Evolutionary conservation across 2,797 vertebrate genomes (phyloP).

Genomic region (Okamejei kenojei): DNA sequence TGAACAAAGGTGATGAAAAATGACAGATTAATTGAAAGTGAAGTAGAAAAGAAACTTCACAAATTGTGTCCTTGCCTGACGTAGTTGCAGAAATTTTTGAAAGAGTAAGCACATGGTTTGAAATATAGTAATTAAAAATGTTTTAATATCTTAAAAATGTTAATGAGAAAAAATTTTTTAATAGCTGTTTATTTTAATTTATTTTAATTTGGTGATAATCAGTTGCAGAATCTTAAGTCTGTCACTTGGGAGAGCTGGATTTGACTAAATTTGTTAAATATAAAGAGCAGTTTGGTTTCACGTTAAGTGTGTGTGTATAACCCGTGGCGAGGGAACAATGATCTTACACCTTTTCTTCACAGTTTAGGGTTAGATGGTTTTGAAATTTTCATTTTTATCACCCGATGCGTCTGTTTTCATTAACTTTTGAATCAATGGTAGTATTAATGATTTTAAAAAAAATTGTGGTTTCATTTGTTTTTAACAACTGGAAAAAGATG

Average conservation of each 20-base stretch:
- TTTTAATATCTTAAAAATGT: neutral
- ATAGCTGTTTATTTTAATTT: neutral
- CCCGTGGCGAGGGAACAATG: neutral
- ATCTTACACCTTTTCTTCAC: neutral
- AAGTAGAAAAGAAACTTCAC: neutral
- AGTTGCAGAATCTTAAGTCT: neutral
- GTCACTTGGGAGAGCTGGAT: neutral
- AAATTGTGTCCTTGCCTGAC: neutral
- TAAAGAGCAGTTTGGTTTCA: neutral
- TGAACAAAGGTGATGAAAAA: neutral
- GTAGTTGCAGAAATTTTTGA: neutral
- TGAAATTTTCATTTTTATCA: neutral
- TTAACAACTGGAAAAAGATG: neutral
- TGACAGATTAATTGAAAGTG: neutral
- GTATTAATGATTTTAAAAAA: neutral
- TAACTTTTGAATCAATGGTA: neutral
- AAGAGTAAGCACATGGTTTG: neutral
- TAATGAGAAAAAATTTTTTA: neutral
- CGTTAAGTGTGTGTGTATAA: neutral
- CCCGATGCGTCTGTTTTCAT: neutral
- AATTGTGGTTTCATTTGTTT: neutral
- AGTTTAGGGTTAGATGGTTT: neutral
- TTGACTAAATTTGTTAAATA: neutral
- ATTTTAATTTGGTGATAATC: neutral
- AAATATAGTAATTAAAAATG: neutral